Evolutionary conservation across 2,797 vertebrate genomes (phyloP), one percentile per base, ranked within the genome.

Genomic region (Pangasius macronema): DNA sequence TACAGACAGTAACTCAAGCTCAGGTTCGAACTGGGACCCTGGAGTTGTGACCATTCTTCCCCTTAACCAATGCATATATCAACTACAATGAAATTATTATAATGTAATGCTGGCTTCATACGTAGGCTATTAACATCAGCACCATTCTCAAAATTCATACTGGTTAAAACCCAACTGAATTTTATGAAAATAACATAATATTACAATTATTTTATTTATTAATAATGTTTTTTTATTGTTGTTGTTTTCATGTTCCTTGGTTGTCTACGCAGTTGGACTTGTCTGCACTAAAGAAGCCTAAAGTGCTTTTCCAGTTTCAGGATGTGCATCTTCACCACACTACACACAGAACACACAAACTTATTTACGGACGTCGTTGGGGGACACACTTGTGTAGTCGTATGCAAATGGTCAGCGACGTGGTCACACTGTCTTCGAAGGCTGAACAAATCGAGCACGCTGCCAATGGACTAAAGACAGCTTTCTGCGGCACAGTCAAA

Each of bases 241-340:
- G 10, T 20, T 39, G 8, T 42, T 72, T n/a, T 75, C 11, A 49
- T 75, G 5, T 77, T 53, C 14, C 2, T 18, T 77, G 73, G n/a
- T 3, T 30, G 46, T 30, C 27, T 39, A 57, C 20, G 13, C n/a
- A 55, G 3, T 18, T 76, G 77, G 51, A 13, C 51, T 81, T 18
- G 33, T 65, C 63, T 72, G 65, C 30, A 72, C 83, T 70, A 49
- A 67, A 57, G 46, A 65, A 55, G 57, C 36, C 68, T 83, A 27
- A 75, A 65, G 70, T 55, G 68, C 59, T 83, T 77, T 68, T 77
- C 59, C 59, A 49, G 36, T 36, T 55, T 51, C 65, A 70, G 51
- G 27, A 14, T 61, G 36, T 36, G 75, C 36, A 39, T 73, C 46
- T 81, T 61, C 36, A 42, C 27, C 49, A 39, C 57, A 24, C 24